Percentiles rank a stretch among this genome's conserved stretches.
These are phyloP conservation scores for Forbesichthys agassizii DNA, from an alignment of 2,113 vertebrate species.

Conservation along the genomic window DNA sequence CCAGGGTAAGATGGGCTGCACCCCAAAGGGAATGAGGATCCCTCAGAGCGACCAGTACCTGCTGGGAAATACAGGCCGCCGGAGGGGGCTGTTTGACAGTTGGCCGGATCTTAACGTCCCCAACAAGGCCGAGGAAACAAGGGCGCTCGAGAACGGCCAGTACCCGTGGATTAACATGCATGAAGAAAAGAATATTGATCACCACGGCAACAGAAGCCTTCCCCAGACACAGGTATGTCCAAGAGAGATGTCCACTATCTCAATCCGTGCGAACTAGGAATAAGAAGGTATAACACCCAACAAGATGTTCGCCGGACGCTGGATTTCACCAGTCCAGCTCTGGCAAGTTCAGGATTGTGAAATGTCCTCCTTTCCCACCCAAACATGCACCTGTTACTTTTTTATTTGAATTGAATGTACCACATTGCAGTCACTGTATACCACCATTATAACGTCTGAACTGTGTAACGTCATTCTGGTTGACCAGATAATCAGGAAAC, in stretches of 20 bases:
- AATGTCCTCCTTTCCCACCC: no score
- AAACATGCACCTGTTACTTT: no score
- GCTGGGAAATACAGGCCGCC: background rate
- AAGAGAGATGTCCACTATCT: background rate
- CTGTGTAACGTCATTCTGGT: background rate
- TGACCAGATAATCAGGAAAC: no score
- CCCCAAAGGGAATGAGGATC: background rate
- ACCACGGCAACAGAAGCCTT: no score
- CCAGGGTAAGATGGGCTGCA: slow-evolving; percentile 50
- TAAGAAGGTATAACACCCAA: background rate
- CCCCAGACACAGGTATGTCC: background rate
- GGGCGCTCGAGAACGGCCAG: background rate
- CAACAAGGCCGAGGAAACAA: slow-evolving; percentile 1
- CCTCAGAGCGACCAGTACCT: background rate
- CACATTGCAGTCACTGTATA: no score
- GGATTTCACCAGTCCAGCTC: slow-evolving; percentile 20
- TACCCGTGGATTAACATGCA: background rate
- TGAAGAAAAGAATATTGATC: background rate
- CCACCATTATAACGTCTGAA: background rate
- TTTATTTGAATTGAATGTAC: no score
- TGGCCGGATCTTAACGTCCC: background rate
- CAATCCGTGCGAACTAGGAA: background rate
- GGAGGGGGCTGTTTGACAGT: background rate
- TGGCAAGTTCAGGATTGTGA: background rate
- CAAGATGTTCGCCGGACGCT: slow-evolving; percentile 3